phyloP scores from a whole-genome alignment of 2,888 invertebrate genomes.

The Drosophila gaucha region DNA sequence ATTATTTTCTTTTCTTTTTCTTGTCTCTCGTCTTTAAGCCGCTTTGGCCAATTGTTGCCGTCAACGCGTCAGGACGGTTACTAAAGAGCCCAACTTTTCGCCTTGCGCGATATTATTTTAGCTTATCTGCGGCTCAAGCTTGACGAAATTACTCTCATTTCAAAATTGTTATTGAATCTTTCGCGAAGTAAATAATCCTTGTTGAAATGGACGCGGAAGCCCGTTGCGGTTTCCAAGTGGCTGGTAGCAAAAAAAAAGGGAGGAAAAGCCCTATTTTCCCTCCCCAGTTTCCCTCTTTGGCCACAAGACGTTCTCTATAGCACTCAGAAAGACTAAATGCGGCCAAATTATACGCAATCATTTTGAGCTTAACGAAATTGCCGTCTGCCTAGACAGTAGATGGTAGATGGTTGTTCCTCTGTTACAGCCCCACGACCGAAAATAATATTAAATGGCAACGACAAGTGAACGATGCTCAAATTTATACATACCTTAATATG shows the following conservation, averaged over 20 bases:
- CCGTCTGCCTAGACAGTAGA: conserved; percentile 40
- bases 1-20: conserved; percentile 13
- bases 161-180: conserved; percentile 83
- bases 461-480: conserved; percentile 36
- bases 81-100: conserved; percentile 10
- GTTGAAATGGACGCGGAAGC: conserved; percentile 80
- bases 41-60: conserved; percentile 27
- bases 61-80: neutral
- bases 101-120: conserved; percentile 65
- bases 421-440: conserved; percentile 9
- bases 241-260: conserved; percentile 17
- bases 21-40: conserved; percentile 5
- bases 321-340: conserved; percentile 53
- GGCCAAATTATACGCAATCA: conserved; percentile 74
- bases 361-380: conserved; percentile 71
- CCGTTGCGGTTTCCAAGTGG: conserved; percentile 32
- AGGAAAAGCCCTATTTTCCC: neutral
- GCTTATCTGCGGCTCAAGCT: conserved; percentile 61
- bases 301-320: conserved; percentile 1
- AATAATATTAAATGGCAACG: conserved; percentile 29
- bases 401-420: neutral
- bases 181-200: conserved; percentile 82
- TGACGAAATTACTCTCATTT: conserved; percentile 74
- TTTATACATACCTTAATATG: conserved; percentile 55
- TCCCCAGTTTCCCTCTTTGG: conserved; percentile 6